These are phyloP conservation scores for Drosophila yooni DNA, from an alignment of 2,888 invertebrate species.

Conservation along the genomic window DNA sequence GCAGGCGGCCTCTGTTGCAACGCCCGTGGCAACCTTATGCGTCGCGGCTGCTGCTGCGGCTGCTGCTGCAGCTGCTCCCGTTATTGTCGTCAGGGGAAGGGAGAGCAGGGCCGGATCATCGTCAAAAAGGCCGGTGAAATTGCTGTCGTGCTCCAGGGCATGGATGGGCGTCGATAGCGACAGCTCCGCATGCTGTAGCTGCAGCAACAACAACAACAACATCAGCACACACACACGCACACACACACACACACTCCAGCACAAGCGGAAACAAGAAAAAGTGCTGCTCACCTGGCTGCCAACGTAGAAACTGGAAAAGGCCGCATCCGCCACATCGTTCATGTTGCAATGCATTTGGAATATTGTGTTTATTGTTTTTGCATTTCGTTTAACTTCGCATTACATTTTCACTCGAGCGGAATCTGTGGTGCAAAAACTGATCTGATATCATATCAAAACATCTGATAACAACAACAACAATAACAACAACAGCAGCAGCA, in stretches of 20 bases:
- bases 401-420: slow-evolving; percentile 51
- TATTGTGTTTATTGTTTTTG: slow-evolving; percentile 42
- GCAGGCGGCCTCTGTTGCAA: slow-evolving; percentile 19
- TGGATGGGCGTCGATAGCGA: slow-evolving; percentile 73
- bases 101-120: slow-evolving; percentile 57
- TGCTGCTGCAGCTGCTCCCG: slow-evolving; percentile 3
- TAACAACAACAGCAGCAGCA: slow-evolving; percentile 22
- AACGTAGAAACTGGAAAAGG: slow-evolving; percentile 72
- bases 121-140: slow-evolving; percentile 63
- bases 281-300: slow-evolving; percentile 74
- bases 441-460: slow-evolving; percentile 66
- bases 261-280: slow-evolving; percentile 9
- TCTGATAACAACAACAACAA: slow-evolving; percentile 56
- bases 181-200: slow-evolving; percentile 51
- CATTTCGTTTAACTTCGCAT: slow-evolving; percentile 60
- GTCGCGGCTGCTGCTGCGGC: slow-evolving; percentile 10
- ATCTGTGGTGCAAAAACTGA: slow-evolving; percentile 44
- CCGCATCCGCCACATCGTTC: slow-evolving; percentile 81
- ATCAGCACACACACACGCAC: slow-evolving; percentile 13
- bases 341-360: slow-evolving; percentile 59
- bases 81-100: slow-evolving; percentile 20
- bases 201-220: slow-evolving; percentile 39
- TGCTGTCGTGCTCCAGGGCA: slow-evolving; percentile 61
- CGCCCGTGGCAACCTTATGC: slow-evolving; percentile 22
- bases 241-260: neutral